These are phyloP conservation scores for Gadopsis marmoratus DNA, from an alignment of 2,797 vertebrate species.

Conservation along the genomic window DNA sequence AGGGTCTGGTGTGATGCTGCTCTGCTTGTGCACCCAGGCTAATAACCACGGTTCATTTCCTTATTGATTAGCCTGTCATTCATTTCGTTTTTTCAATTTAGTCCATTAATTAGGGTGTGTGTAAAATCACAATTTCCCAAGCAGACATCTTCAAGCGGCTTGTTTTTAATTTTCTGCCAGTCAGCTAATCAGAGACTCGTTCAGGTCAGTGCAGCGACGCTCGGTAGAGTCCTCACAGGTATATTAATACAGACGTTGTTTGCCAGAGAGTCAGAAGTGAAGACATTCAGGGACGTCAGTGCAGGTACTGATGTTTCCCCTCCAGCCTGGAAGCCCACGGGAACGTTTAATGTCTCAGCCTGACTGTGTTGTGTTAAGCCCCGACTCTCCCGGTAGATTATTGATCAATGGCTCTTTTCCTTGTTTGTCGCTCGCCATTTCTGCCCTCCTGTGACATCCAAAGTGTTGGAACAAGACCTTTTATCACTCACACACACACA, in stretches of 20 bases:
- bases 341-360: slow-evolving; percentile 51
- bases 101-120: neutral
- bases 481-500: slow-evolving; percentile 21
- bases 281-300: neutral
- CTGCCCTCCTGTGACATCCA: slow-evolving; percentile 8
- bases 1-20: too few relatives aligned
- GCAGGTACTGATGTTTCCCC: slow-evolving; percentile 38
- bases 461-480: slow-evolving; percentile 51
- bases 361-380: neutral
- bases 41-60: too few relatives aligned
- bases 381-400: slow-evolving; percentile 25
- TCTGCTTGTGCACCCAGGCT: neutral
- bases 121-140: neutral
- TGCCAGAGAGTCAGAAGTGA: neutral
- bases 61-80: neutral
- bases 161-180: neutral
- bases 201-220: neutral
- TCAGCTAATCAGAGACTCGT: neutral
- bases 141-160: neutral
- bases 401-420: slow-evolving; percentile 47
- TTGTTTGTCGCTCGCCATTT: slow-evolving; percentile 45
- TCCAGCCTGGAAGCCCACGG: slow-evolving; percentile 8
- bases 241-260: neutral
- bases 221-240: neutral
- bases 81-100: neutral